Percentiles rank a stretch among this genome's conserved stretches.
Evolutionary conservation across 2,888 invertebrate species (phyloP).

Genomic region (Scelioninae gen. 1): DNA sequence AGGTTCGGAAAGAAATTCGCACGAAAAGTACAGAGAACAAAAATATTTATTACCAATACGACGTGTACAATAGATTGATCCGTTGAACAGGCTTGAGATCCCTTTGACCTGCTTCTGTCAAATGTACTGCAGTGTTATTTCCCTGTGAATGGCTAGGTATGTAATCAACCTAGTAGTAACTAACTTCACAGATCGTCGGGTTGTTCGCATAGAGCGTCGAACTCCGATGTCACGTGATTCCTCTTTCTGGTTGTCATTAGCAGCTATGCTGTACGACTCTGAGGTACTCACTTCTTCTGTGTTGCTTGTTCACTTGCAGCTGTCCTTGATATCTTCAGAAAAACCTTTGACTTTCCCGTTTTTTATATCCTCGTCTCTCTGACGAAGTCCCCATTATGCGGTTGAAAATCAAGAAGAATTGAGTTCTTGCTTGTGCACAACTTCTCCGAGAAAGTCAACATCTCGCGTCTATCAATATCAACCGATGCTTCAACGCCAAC

Average conservation of each 20-base stretch:
- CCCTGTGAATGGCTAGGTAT: slow-evolving; percentile 21
- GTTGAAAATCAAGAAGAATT: slow-evolving; percentile 19
- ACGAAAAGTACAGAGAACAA: too few relatives aligned
- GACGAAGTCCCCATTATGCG: slow-evolving; percentile 29
- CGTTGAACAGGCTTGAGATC: slow-evolving; percentile 52
- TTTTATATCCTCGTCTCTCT: slow-evolving; percentile 7
- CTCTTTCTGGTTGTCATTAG: neutral
- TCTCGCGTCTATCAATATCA: slow-evolving; percentile 50
- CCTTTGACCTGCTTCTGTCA: slow-evolving; percentile 41
- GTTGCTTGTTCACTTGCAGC: neutral
- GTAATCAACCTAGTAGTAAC: slow-evolving; percentile 21
- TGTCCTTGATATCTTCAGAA: too few relatives aligned
- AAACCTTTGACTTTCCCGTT: neutral
- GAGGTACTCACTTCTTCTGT: neutral
- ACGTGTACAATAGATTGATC: too few relatives aligned
- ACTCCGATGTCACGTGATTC: neutral
- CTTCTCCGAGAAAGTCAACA: slow-evolving; percentile 61
- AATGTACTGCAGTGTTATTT: slow-evolving; percentile 46
- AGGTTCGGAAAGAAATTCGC: too few relatives aligned
- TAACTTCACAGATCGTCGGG: slow-evolving; percentile 24
- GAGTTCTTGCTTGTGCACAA: slow-evolving; percentile 38
- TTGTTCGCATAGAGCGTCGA: slow-evolving; percentile 3
- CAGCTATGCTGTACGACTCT: neutral
- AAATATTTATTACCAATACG: too few relatives aligned
- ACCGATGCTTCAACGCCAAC: slow-evolving; percentile 51